Evolutionary conservation across 1,140 invertebrate species (phyloP).

Genomic region (Polypedilum vanderplanki): DNA sequence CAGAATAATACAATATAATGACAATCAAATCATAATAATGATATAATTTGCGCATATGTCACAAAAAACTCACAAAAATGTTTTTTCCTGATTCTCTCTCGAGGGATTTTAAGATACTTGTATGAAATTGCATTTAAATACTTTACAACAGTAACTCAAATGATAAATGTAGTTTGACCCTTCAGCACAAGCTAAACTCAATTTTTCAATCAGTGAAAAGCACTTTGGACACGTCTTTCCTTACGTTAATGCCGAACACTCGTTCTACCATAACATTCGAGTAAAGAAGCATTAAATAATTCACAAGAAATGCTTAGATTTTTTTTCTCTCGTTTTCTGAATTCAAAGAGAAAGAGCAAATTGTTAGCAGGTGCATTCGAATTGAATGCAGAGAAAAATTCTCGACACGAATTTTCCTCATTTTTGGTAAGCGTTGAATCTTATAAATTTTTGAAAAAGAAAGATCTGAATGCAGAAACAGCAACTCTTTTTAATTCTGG

Average conservation of each 20-base stretch:
- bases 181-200: neutral
- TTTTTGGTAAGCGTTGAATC: too few species aligned
- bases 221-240: slow-evolving; percentile 3
- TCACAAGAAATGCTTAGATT: slow-evolving; percentile 16
- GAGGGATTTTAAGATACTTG: neutral
- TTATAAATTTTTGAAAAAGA: too few species aligned
- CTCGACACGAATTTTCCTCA: neutral
- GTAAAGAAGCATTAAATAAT: slow-evolving; percentile 20
- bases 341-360: neutral
- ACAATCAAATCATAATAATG: slow-evolving; percentile 28
- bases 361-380: slow-evolving; percentile 23
- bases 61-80: neutral
- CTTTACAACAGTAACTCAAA: neutral
- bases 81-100: neutral
- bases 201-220: neutral
- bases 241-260: neutral
- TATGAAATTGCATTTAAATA: slow-evolving; percentile 14
- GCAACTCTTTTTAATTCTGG: too few species aligned
- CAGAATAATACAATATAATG: neutral
- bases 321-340: neutral
- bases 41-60: slow-evolving; percentile 29
- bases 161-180: slow-evolving; percentile 17
- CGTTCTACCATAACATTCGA: neutral
- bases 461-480: too few species aligned
- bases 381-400: slow-evolving; percentile 9